Evolutionary conservation across 2,113 vertebrate species (phyloP).

Genomic region (Stercorarius parasiticus): DNA sequence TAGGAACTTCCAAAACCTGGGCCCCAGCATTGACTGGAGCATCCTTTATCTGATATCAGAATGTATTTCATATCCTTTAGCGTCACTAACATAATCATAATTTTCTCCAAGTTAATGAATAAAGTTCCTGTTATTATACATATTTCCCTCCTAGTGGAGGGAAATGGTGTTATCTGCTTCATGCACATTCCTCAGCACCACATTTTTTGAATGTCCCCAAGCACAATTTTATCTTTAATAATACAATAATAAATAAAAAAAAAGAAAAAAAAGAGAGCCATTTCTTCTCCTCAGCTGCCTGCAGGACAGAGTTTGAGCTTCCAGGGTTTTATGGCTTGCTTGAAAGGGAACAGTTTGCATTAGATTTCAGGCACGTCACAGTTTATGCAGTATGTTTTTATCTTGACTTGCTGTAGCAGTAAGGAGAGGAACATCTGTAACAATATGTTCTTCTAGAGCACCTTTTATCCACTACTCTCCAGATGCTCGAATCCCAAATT

Average conservation of each 20-base stretch:
- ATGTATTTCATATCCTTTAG: neutral
- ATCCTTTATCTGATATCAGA: neutral
- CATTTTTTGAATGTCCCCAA: neutral
- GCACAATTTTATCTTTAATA: slow-evolving; percentile 32
- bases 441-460: neutral
- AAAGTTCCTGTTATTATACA: neutral
- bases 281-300: neutral
- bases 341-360: neutral
- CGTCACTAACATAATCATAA: neutral
- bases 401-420: neutral
- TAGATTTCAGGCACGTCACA: neutral
- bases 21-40: neutral
- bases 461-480: neutral
- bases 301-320: neutral
- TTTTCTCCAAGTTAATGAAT: slow-evolving; percentile 47
- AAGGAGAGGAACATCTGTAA: neutral
- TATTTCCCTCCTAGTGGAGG: neutral
- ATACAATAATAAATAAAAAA: neutral
- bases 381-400: neutral
- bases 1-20: neutral
- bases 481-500: neutral
- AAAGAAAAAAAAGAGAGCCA: neutral
- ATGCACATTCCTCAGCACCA: neutral
- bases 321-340: neutral
- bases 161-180: slow-evolving; percentile 26